These are phyloP conservation scores for Chloroclysta siterata DNA, from an alignment of 2,888 invertebrate species.

Conservation along the genomic window DNA sequence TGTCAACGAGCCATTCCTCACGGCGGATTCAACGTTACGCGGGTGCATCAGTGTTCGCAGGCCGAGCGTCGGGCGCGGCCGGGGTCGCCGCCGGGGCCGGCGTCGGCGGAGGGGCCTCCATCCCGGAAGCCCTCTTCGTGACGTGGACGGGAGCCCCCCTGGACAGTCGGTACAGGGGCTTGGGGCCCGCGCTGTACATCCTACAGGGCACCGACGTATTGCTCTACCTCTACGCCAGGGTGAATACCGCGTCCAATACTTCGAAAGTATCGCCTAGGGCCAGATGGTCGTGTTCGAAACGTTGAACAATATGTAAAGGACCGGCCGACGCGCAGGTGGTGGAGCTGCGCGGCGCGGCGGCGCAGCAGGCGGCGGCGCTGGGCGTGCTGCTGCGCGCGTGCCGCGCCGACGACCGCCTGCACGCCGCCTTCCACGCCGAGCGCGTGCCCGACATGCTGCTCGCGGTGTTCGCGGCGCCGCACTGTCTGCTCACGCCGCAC, in stretches of 20 bases:
- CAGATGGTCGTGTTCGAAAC: no score
- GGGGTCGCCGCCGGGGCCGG: slow-evolving; percentile 33
- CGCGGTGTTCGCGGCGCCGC: slow-evolving; percentile 86
- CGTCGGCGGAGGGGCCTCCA: slow-evolving; percentile 46
- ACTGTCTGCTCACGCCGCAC: slow-evolving; percentile 84
- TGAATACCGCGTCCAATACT: slow-evolving; percentile 58
- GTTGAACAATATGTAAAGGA: no score
- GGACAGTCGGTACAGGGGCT: slow-evolving; percentile 77
- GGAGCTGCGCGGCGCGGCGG: slow-evolving; percentile 85
- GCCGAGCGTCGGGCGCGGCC: slow-evolving; percentile 47
- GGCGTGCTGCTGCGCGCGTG: slow-evolving; percentile 85
- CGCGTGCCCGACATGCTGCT: slow-evolving; percentile 85
- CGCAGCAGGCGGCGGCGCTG: slow-evolving; percentile 87
- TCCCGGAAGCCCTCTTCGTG: slow-evolving; percentile 67
- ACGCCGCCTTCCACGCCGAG: slow-evolving; percentile 84
- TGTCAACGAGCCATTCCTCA: no score
- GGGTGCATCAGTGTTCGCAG: slow-evolving; percentile 52
- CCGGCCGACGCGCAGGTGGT: no score
- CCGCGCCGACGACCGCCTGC: slow-evolving; percentile 85
- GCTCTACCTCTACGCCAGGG: slow-evolving; percentile 88
- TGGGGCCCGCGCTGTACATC: slow-evolving; percentile 82
- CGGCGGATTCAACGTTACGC: no score
- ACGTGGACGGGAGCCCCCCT: slow-evolving; percentile 59
- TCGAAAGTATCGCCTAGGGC: no score
- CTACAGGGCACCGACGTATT: slow-evolving; percentile 88